Percentiles rank a stretch among this genome's conserved stretches.
Conservation (phyloP, 2,888 invertebrate species). For the Thereva nobilitata region DNA sequence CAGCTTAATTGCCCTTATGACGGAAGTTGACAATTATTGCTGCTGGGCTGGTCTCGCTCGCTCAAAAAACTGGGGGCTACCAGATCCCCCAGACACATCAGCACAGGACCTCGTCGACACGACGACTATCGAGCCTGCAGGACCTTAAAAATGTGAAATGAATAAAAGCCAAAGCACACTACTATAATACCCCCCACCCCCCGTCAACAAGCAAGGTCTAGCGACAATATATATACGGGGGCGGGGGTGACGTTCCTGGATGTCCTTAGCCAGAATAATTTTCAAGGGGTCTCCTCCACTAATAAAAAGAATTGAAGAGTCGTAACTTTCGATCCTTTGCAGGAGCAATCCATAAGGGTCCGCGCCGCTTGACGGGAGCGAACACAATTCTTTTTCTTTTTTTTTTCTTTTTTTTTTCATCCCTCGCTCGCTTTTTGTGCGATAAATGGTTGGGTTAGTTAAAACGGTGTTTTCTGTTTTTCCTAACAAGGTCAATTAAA, state of each 20-base stretch:
- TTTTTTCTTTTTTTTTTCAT: neutral
- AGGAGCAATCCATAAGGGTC: constrained; percentile 4
- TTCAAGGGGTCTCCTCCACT: neutral
- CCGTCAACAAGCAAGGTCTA: too few species aligned
- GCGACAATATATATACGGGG: too few species aligned
- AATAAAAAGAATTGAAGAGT: constrained; percentile 3
- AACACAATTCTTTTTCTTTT: neutral
- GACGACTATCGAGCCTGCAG: too few species aligned
- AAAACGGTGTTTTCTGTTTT: neutral
- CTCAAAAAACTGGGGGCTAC: neutral
- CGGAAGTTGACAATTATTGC: constrained; percentile 36
- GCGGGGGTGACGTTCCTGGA: too few species aligned
- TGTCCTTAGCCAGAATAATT: too few species aligned
- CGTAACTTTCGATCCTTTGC: constrained; percentile 17
- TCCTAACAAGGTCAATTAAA: constrained; percentile 24
- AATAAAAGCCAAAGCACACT: too few species aligned
- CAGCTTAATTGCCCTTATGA: constrained; percentile 37
- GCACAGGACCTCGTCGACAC: too few species aligned
- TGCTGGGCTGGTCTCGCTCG: constrained; percentile 11
- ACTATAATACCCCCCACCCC: too few species aligned
- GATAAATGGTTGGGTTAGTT: constrained; percentile 6
- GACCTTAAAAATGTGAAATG: too few species aligned
- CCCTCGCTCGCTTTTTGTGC: neutral
- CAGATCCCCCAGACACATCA: too few species aligned
- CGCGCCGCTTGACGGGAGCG: neutral